Percentiles rank a stretch among this genome's conserved stretches.
These are phyloP conservation scores for Rhagophthalmus giganteus DNA, from an alignment of 2,888 invertebrate genomes.

Conservation along the genomic window DNA sequence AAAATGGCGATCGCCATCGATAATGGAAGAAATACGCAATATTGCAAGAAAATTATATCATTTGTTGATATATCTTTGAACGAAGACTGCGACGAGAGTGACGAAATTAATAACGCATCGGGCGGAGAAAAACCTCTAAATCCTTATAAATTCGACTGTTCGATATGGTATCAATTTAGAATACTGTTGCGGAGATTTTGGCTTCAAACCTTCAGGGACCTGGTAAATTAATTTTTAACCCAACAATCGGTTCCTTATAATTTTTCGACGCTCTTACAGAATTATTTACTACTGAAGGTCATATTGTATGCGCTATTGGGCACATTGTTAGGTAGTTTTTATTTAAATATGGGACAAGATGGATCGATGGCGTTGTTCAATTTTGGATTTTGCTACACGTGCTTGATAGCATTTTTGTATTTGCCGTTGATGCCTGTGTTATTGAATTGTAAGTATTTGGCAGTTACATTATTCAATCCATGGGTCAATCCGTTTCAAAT, in stretches of 20 bases:
- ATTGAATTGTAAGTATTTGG: constrained; percentile 73
- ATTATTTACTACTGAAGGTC: constrained; percentile 70
- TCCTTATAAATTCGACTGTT: constrained; percentile 59
- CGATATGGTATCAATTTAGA: constrained; percentile 68
- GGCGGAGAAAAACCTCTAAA: constrained; percentile 9
- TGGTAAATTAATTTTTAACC: too few relatives aligned
- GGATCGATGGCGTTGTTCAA: constrained; percentile 82
- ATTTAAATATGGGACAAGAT: constrained; percentile 74
- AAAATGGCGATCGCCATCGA: constrained; percentile 70
- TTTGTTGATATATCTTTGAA: too few relatives aligned
- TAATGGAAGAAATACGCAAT: constrained; percentile 50
- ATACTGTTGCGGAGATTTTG: constrained; percentile 71
- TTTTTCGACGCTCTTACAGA: constrained; percentile 56
- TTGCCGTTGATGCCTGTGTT: constrained; percentile 82
- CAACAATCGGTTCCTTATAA: too few relatives aligned
- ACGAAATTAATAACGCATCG: too few relatives aligned
- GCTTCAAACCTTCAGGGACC: constrained; percentile 74
- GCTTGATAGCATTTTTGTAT: constrained; percentile 77
- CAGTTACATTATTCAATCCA: too few relatives aligned
- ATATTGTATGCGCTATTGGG: constrained; percentile 70
- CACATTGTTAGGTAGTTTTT: constrained; percentile 70
- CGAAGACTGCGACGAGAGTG: too few relatives aligned
- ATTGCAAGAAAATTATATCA: too few relatives aligned
- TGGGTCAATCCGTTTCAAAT: too few relatives aligned
- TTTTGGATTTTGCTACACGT: constrained; percentile 82